Evolutionary conservation across 2,888 invertebrate species (phyloP), one percentile per base, ranked within the genome.

Genomic region (Leistus spinibarbis): DNA sequence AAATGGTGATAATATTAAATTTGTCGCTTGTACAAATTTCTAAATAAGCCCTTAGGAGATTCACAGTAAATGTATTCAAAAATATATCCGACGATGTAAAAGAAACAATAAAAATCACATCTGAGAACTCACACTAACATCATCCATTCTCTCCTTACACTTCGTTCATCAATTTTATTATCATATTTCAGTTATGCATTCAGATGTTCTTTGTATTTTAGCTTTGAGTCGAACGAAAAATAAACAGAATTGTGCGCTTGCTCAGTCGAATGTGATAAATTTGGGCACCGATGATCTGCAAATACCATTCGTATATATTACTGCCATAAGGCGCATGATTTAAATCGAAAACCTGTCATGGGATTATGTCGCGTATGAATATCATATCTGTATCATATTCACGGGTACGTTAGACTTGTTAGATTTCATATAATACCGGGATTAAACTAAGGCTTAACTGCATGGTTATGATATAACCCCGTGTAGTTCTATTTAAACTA

Each of bases 341-440:
- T 60, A 60, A 20, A 17, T 60, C 67, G 76, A 76, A 79, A 81
- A 81, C 81, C 81, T 80, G 81, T 79, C 80, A 78, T 76, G 78
- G 79, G 81, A 80, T 82, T 81, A 82, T 76, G 77, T 79, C 80
- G 78, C 80, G 80, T 81, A 82, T 82, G 81, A 82, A 82, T 81
- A 80, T 81, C 80, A 80, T 81, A 81, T 81, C 81, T 81, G 78
- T 76, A 79, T 79, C 78, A 69, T 24, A 60, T 23, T 27, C 62
- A 64, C 13, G 60, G 60, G 19, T 71, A 54, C 54, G 54, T 17
- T 53, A 19, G 63, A 53, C 23, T 63, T 71, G 71, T 71, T 20
- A 64, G 24, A 17, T 54, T 17, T n/a, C 17, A 24, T 16, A 71
- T 71, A 64, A 71, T 71, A 64, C 71, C 53, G 13, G 71, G 71